Evolutionary conservation across 2,113 vertebrate species (phyloP), one percentile per base, ranked within the genome.

Genomic region (Copsychus sechellarum): DNA sequence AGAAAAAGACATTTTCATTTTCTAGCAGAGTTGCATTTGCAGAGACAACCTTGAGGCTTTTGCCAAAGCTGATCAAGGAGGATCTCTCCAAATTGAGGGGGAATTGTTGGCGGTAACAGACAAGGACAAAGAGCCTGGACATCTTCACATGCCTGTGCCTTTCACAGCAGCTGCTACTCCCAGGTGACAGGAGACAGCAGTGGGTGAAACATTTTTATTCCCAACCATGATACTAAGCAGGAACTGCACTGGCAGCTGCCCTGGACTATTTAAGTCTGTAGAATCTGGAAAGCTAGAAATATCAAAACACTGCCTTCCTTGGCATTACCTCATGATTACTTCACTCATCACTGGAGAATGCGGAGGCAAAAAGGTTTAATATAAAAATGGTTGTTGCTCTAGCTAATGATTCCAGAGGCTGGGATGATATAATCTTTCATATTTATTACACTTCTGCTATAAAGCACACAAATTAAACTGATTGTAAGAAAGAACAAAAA

Each of bases 271-370:
- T 92, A 80, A 62, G n/a, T 33, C 66, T 53, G 66, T 21, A 79
- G 66, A 80, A 88, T 90, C 42, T 86, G 48, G 20, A 88, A 88
- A 88, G 90, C 85, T 42, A 79, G 61, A 88, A 92, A 92, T 57
- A 86, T 36, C 58, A 76, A 72, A 72, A 76, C 53, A 24, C 40
- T 88, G 62, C 28, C 58, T 76, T 86, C 79, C 79, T 58, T 76
- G 62, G 85, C 71, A 94, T 73, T 95, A 94, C 66, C 45, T 92
- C 92, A 88, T 57, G 74, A 77, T 88, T 95, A 82, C 45, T 90
- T 90, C 81, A 80, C 61, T 91, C 81, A 88, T 72, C 12, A 2
- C 58, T 88, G 34, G 54, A 90, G 74, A 96, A 96, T 45, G 50
- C 34, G 29, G 54, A 82, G 45, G 45, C 53, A 79, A 90, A 96